Evolutionary conservation across 1,140 invertebrate species (phyloP), one percentile per base, ranked within the genome.

Genomic region (Drosophila sulfurigaster): DNA sequence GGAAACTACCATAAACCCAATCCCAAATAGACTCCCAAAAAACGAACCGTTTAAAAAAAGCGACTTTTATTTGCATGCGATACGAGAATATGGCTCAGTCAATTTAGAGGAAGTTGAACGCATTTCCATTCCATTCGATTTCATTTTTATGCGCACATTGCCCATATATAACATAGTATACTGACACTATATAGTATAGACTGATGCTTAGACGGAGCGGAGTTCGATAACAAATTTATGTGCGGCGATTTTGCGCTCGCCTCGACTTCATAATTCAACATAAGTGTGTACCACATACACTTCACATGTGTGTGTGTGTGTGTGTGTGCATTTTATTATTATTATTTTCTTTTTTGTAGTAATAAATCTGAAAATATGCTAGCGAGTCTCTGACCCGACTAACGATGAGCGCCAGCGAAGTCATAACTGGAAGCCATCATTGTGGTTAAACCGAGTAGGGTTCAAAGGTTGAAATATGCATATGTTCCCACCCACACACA

Each of bases 381-480:
- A 45, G 13, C 41, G 77, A 78, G 32, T 70, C 54, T 38, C 11
- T 48, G 32, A 65, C 49, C 48, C 59, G 63, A 32, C 75, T 72
- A 64, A 67, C 73, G 38, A 41, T 41, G 67, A 73, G 46, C 20
- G 25, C 25, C 46, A 46, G 38, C 66, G 13, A 70, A 63, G 48
- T 46, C 59, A 38, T 46, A 51, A 1, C 59, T 32, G 41, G 15
- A 32, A 51, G 20, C 32, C 48, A 59, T 25, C 51, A 70, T 45
- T 64, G 30, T 62, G 70, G 63, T 41, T 30, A 64, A 58, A 52
- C 45, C 60, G 32, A 70, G 71, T 32, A 70, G 71, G 75, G 62
- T 49, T 68, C 52, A 60, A 78, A 70, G 66, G 70, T 51, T 82
- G 59, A 82, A 82, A 74, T 52, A 66, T 81, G 68, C 48, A 59